phyloP scores from a whole-genome alignment of 1,140 invertebrate genomes.

The Drosophila elegans region DNA sequence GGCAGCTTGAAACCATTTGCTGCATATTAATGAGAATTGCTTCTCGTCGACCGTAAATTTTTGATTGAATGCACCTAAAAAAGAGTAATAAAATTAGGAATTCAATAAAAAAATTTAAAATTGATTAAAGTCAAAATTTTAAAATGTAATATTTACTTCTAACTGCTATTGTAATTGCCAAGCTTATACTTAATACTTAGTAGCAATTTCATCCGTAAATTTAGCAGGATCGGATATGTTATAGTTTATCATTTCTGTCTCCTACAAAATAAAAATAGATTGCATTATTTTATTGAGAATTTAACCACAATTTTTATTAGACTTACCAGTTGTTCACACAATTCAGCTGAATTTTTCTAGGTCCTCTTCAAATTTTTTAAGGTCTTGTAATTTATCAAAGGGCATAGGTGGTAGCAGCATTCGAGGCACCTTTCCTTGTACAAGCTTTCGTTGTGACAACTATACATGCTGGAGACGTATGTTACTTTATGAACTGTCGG shows the following conservation, averaged over 20 bases:
- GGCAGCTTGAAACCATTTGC: constrained; percentile 16
- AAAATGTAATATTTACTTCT: neutral
- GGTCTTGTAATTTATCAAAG: neutral
- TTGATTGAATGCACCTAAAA: too few species aligned
- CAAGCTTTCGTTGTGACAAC: too few species aligned
- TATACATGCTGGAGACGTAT: too few species aligned
- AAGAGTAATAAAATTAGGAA: too few species aligned
- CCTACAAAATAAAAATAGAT: constrained; percentile 1
- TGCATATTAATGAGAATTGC: constrained; percentile 6
- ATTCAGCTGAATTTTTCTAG: neutral
- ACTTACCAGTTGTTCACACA: neutral
- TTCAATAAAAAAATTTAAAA: too few species aligned
- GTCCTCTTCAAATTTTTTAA: neutral
- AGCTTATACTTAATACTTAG: constrained; percentile 12
- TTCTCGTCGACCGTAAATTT: neutral
- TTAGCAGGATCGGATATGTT: constrained; percentile 8
- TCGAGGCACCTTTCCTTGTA: neutral
- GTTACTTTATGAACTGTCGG: too few species aligned
- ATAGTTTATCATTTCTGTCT: constrained; percentile 6
- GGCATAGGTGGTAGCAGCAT: neutral
- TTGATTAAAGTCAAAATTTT: too few species aligned
- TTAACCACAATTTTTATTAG: too few species aligned
- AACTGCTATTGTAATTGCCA: neutral
- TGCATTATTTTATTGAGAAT: too few species aligned
- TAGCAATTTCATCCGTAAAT: constrained; percentile 6